Conservation (phyloP, 2,797 vertebrate genomes). For the Pristis pectinata region DNA sequence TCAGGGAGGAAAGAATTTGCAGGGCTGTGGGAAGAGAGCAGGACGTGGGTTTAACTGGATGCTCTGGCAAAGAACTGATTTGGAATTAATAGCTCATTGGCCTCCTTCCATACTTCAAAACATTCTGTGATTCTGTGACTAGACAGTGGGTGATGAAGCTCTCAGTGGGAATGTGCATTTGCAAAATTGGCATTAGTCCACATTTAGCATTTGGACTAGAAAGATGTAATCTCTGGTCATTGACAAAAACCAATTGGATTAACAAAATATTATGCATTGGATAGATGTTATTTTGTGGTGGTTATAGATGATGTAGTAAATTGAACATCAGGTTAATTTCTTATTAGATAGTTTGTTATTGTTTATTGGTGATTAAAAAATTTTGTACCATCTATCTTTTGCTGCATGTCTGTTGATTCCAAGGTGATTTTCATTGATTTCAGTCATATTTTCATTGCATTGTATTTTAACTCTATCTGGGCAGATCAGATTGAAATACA, state of each 20-base stretch:
- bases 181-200: neutral
- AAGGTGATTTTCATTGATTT: neutral
- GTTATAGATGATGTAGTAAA: neutral
- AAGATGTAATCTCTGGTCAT: neutral
- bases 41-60: no score
- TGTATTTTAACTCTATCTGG: neutral
- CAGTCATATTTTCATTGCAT: neutral
- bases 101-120: no score
- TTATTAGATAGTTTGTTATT: neutral
- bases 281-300: neutral
- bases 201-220: neutral
- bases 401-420: neutral
- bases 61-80: no score
- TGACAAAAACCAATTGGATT: no score
- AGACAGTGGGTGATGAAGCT: neutral
- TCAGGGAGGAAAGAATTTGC: no score
- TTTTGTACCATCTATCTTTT: neutral
- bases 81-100: no score
- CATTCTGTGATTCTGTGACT: neutral
- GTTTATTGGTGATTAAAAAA: neutral
- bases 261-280: neutral
- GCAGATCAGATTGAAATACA: neutral
- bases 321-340: neutral
- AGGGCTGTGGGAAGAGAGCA: no score
- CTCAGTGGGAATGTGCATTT: no score